These are phyloP conservation scores for Coracopsis vasa DNA, from an alignment of 2,113 vertebrate species.

Conservation along the genomic window DNA sequence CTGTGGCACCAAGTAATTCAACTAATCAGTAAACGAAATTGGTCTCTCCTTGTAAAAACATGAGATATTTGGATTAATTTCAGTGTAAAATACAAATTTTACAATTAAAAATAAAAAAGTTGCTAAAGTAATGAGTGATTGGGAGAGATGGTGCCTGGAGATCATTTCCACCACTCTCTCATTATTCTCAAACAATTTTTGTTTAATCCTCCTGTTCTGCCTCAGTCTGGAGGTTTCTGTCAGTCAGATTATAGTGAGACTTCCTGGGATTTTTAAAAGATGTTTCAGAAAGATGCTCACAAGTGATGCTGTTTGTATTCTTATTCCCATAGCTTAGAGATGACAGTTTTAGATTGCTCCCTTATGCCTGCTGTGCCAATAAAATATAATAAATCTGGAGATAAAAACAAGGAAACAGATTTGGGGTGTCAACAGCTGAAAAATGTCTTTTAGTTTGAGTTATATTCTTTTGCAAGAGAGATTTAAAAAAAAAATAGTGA, in stretches of 20 bases:
- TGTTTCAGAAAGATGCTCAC: not conserved
- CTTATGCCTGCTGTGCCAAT: not conserved
- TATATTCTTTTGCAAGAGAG: not conserved
- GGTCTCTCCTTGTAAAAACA: not conserved
- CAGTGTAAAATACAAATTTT: not conserved
- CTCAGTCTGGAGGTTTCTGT: not conserved
- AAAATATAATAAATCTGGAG: not conserved
- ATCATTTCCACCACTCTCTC: not conserved
- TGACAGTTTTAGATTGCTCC: not conserved
- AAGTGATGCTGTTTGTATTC: not conserved
- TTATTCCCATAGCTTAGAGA: not conserved
- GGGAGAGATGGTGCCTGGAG: not conserved
- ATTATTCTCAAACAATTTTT: not conserved
- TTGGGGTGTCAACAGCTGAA: not conserved
- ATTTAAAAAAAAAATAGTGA: not conserved
- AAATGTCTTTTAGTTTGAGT: not conserved
- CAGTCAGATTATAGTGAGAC: not conserved
- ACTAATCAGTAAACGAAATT: not conserved
- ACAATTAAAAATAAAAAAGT: not conserved
- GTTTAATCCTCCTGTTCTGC: not conserved
- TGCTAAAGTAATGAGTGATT: not conserved
- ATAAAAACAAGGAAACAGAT: not conserved
- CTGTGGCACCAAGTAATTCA: not conserved
- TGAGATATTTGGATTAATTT: not conserved
- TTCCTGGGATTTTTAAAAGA: not conserved